Evolutionary conservation across 2,888 invertebrate genomes (phyloP).

Genomic region (Xestobium rufovillosum): DNA sequence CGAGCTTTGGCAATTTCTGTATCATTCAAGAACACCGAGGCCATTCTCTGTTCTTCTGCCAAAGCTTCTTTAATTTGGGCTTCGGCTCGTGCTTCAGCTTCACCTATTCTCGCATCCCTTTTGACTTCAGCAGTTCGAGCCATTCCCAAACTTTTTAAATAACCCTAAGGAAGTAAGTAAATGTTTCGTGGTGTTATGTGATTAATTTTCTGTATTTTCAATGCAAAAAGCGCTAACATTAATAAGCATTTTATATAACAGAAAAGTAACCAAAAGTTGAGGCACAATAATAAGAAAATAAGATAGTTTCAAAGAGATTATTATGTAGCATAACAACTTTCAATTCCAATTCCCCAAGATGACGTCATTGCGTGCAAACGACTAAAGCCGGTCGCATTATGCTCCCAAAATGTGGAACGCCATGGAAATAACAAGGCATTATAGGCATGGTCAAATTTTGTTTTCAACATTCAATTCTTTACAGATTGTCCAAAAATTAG

Average conservation of each 20-base stretch:
- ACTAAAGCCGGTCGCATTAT: too few species aligned
- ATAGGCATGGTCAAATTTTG: too few species aligned
- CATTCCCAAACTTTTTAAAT: constrained; percentile 90
- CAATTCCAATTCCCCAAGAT: too few species aligned
- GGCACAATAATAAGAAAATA: too few species aligned
- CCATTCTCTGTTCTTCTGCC: constrained; percentile 95
- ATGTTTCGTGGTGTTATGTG: constrained; percentile 5
- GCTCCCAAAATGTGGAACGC: too few species aligned
- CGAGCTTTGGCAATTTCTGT: constrained; percentile 96
- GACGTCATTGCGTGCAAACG: too few species aligned
- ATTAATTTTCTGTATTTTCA: constrained; percentile 3
- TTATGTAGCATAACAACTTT: too few species aligned
- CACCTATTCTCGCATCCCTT: constrained; percentile 92
- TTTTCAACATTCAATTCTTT: too few species aligned
- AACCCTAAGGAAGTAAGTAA: constrained; percentile 55
- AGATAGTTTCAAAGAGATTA: too few species aligned
- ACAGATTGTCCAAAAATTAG: too few species aligned
- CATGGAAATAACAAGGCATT: too few species aligned
- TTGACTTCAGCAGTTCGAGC: constrained; percentile 92
- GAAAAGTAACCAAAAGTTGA: background rate
- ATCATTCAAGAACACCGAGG: constrained; percentile 87
- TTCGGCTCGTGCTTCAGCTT: constrained; percentile 91
- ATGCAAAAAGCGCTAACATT: too few species aligned
- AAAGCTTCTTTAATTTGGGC: constrained; percentile 90
- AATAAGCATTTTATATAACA: background rate